phyloP scores from a whole-genome alignment of 2,888 invertebrate species.

The Pheosia tremula region DNA sequence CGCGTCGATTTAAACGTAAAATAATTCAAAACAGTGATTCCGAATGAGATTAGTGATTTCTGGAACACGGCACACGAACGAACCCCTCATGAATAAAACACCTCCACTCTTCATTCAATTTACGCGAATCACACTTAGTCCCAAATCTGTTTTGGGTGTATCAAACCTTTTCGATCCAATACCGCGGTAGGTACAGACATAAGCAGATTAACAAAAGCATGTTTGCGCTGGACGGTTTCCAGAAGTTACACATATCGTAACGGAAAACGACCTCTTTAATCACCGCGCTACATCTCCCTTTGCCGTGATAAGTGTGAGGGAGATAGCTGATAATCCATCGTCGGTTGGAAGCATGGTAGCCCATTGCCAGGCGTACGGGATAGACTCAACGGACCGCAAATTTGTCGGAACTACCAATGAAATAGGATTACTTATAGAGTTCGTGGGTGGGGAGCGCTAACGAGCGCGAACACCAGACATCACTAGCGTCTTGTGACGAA shows the following conservation, averaged over 20 bases:
- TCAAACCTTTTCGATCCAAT: constrained; percentile 45
- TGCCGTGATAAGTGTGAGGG: constrained; percentile 38
- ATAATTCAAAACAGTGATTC: constrained; percentile 43
- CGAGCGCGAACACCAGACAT: constrained; percentile 66
- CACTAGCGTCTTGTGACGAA: constrained; percentile 57
- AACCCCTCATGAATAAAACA: constrained; percentile 52
- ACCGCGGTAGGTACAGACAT: constrained; percentile 34
- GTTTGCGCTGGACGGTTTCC: constrained; percentile 46
- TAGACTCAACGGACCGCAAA: constrained; percentile 75
- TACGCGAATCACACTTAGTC: constrained; percentile 49
- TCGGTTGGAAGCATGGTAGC: constrained; percentile 47
- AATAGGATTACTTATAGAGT: constrained; percentile 75
- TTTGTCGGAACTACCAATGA: constrained; percentile 78
- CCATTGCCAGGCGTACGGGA: constrained; percentile 50
- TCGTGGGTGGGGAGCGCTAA: constrained; percentile 68
- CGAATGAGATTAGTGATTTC: constrained; percentile 43
- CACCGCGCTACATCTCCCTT: constrained; percentile 45
- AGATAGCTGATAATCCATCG: constrained; percentile 56
- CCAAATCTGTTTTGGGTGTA: constrained; percentile 49
- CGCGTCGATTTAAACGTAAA: constrained; percentile 13
- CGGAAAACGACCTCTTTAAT: constrained; percentile 58
- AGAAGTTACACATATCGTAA: constrained; percentile 53
- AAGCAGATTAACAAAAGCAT: constrained; percentile 56
- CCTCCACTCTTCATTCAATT: constrained; percentile 51
- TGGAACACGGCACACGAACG: constrained; percentile 31